phyloP scores from a whole-genome alignment of 2,888 invertebrate genomes.

The Chloromyia formosa region DNA sequence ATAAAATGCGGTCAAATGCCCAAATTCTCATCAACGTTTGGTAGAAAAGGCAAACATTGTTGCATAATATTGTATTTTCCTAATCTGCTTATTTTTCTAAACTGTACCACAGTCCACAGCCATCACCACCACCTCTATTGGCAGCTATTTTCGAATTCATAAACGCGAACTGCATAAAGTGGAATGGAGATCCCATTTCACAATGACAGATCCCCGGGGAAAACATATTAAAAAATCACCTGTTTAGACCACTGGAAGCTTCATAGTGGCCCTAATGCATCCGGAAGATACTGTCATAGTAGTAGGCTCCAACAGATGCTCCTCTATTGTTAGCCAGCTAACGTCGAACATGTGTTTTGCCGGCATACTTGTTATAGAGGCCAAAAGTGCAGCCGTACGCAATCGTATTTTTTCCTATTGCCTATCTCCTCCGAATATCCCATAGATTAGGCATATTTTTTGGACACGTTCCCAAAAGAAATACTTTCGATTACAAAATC shows the following conservation, averaged over 20 bases:
- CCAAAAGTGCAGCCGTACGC: not conserved
- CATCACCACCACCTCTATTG: not conserved
- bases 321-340: not conserved
- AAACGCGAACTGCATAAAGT: too few species aligned
- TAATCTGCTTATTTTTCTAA: constrained; percentile 17
- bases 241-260: too few species aligned
- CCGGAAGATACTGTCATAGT: not conserved
- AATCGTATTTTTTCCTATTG: too few species aligned
- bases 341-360: not conserved
- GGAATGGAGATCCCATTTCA: too few species aligned
- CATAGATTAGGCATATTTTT: constrained; percentile 1
- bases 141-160: constrained; percentile 14
- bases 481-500: constrained; percentile 24
- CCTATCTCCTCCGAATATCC: constrained; percentile 12
- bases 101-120: not conserved
- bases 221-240: too few species aligned
- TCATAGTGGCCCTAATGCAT: too few species aligned
- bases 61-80: constrained; percentile 25
- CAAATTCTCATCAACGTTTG: not conserved
- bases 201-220: too few species aligned
- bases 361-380: constrained; percentile 8
- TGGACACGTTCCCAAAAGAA: constrained; percentile 28
- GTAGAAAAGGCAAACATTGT: constrained; percentile 10
- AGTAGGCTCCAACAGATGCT: not conserved
- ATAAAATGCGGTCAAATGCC: constrained; percentile 13